Percentiles rank a stretch among this genome's conserved stretches.
Conservation (phyloP, 2,797 vertebrate genomes). For the Schizopygopsis pylzovi region DNA sequence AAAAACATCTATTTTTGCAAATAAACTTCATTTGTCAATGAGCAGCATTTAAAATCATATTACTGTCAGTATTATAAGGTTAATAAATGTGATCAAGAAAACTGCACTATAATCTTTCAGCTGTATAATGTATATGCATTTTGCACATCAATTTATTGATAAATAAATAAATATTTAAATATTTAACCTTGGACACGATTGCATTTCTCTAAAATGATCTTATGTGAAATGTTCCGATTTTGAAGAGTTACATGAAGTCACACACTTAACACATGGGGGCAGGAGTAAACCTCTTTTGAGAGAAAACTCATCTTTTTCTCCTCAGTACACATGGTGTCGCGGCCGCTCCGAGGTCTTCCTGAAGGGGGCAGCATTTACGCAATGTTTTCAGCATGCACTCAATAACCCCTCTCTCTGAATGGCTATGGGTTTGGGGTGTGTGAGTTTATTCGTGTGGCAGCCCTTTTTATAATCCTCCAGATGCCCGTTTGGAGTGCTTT, state of each 20-base stretch:
- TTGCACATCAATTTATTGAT: neutral
- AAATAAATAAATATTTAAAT: too few species aligned
- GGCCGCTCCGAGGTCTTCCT: neutral
- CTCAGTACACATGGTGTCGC: too few species aligned
- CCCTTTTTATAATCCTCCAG: constrained; percentile 70
- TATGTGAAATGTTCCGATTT: neutral
- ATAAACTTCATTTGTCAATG: neutral
- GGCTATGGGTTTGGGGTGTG: constrained; percentile 70
- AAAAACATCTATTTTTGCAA: too few species aligned
- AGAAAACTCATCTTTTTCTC: neutral
- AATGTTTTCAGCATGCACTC: constrained; percentile 46
- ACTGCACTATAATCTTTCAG: neutral
- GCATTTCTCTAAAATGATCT: neutral
- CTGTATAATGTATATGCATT: neutral
- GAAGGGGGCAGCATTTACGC: constrained; percentile 43
- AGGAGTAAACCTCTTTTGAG: constrained; percentile 55
- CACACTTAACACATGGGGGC: constrained; percentile 87
- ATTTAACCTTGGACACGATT: neutral
- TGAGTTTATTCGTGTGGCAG: constrained; percentile 79
- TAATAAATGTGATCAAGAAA: neutral
- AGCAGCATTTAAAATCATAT: neutral
- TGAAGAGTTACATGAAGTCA: constrained; percentile 98
- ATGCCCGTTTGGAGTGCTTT: constrained; percentile 67
- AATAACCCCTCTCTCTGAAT: constrained; percentile 55
- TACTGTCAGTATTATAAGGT: neutral